Evolutionary conservation across 2,888 invertebrate genomes (phyloP), one percentile per base, ranked within the genome.

Genomic region (Trilocha varians): DNA sequence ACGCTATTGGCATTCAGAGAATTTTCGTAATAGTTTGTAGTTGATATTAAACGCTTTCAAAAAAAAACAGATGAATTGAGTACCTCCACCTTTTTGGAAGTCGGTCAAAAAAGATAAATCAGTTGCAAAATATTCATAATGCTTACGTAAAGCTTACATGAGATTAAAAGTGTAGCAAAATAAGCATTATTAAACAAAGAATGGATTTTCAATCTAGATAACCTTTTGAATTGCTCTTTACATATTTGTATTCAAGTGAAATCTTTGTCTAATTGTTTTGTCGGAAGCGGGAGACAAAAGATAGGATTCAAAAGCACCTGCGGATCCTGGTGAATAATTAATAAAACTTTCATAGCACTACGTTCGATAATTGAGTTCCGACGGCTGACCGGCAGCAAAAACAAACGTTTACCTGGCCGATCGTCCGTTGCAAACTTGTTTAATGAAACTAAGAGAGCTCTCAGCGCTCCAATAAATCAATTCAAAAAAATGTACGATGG

Each of bases 381-480:
- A 46, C 45, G 44, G 42, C 49, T 48, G 40, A 32, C 36, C 45
- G 48, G 45, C 52, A 36, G 46, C 49, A 54, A 57, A 57, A 59
- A 54, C 55, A 57, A 62, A 58, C 46, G 45, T 56, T 55, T 56
- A 56, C 54, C 51, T 56, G 53, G 51, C 48, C 41, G 34, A 41
- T 43, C 46, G 45, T 36, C 44, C 42, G 41, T 32, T 56, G 59
- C 55, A 54, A 43, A 52, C 48, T 60, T 61, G 57, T 57, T 55
- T 25, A 25, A 25, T 25, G 25, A 25, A 25, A 25, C 25, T 25
- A 25, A 25, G 11, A 25, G 25, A 25, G 25, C 25, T 25, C 25
- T 11, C 6, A 25, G 25, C 6, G 25, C 25, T 25, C 25, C 25
- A 25, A 25, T 11, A 4, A 25, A 25, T 9, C 11, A 11, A 25